Evolutionary conservation across 1,140 invertebrate species (phyloP).

Genomic region (Pomacea maculata): DNA sequence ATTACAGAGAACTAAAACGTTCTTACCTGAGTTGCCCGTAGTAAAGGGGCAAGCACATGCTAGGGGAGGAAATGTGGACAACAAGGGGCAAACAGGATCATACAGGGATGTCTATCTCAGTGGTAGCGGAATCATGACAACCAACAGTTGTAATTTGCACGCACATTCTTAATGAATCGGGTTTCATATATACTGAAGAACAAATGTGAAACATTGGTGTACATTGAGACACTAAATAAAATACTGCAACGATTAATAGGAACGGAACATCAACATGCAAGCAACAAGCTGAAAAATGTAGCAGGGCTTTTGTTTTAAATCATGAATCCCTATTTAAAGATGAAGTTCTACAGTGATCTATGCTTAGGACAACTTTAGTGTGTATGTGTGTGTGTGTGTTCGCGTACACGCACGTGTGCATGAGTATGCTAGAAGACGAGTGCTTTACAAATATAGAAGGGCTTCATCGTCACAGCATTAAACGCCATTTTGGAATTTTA

Average conservation of each 20-base stretch:
- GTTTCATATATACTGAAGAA: neutral
- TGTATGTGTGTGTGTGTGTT: constrained; percentile 8
- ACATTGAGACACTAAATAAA: neutral
- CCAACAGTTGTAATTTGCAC: no score
- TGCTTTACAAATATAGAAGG: no score
- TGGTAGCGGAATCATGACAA: neutral
- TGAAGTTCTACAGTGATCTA: neutral
- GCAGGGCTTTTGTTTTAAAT: neutral
- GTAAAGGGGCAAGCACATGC: neutral
- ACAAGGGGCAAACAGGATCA: neutral
- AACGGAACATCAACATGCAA: no score
- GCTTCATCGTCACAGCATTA: no score
- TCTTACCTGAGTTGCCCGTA: neutral
- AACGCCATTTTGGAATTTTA: no score
- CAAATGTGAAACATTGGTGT: neutral
- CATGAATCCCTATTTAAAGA: neutral
- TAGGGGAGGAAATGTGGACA: neutral
- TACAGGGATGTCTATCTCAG: neutral
- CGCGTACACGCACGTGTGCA: neutral
- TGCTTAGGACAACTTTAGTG: neutral
- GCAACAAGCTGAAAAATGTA: no score
- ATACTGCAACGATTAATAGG: no score
- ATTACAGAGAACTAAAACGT: neutral
- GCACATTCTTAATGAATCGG: neutral
- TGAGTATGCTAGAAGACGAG: no score